Evolutionary conservation across 37 sponge, comb jelly and placozoan genomes (phyloP), one percentile per base, ranked within the genome.

Genomic region (Halisarca cf. caerulea): DNA sequence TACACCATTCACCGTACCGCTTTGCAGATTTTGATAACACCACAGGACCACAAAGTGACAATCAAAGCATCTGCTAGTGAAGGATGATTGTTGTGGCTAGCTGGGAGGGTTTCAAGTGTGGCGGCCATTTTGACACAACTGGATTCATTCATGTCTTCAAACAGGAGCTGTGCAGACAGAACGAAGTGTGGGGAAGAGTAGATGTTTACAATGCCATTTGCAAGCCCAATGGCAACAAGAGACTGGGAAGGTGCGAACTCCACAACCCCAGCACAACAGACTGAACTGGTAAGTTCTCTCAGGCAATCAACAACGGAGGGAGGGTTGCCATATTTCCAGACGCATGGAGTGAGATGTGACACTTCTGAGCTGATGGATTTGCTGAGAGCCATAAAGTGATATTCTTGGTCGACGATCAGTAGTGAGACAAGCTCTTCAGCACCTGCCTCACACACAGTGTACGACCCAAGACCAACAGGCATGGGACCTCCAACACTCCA

Each of bases 121-220:
- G 77, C 77, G 24, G 43, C 24, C n/a, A 74, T 74, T n/a, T 43
- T 24, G 18, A 5, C 24, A 37, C 77, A 74, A 25, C 41, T 39
- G 36, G 11, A 43, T 2, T 39, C 77, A n/a, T 74, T 39, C 77
- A 74, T 74, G 24, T 74, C 77, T 11, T 37, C 77, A 74, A 74
- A 74, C 32, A 74, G 36, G 23, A 74, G 77, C 24, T 74, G 14
- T 6, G 77, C 77, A 40, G 43, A 17, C 9, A 74, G 77, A 6
- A 41, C 45, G 24, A 88, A 92, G 23, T 57, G 83, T 6, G 92
- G 92, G 2, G 86, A 35, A 75, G 89, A 81, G 84, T 79, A 92
- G 32, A 92, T 70, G 43, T 86, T 89, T 21, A 92, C 80, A 0
- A 53, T 40, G 18, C 89, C 84, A 57, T 80, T 34, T 40, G 66